Percentiles rank a stretch among this genome's conserved stretches.
Evolutionary conservation across 2,888 invertebrate species (phyloP).

Genomic region (Eugnorisma glareosa): DNA sequence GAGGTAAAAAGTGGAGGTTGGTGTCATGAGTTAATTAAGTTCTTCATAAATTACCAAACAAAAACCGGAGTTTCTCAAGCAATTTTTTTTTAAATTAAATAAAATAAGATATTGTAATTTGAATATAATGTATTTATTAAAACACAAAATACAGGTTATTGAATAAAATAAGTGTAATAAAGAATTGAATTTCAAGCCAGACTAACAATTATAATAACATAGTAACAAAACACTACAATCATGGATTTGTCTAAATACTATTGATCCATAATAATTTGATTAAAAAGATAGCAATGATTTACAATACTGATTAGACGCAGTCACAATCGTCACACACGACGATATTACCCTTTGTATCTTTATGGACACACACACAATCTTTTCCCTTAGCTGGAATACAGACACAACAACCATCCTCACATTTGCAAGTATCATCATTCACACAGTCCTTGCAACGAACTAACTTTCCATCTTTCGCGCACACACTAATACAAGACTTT

Average conservation of each 20-base stretch:
- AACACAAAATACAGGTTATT: not conserved
- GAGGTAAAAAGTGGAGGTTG: not conserved
- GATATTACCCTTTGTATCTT: constrained; percentile 12
- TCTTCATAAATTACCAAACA: not conserved
- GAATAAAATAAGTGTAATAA: not conserved
- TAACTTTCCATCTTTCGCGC: constrained; percentile 54
- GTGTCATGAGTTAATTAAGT: not conserved
- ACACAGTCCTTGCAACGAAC: constrained; percentile 64
- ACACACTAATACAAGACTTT: constrained; percentile 59
- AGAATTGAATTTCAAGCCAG: not conserved
- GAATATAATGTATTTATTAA: not conserved
- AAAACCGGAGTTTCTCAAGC: not conserved
- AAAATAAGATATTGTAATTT: not conserved
- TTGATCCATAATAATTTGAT: constrained; percentile 4
- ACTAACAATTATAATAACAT: constrained; percentile 3
- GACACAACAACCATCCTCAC: constrained; percentile 48
- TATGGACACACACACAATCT: constrained; percentile 20
- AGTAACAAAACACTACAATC: constrained; percentile 6
- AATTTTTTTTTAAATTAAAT: not conserved
- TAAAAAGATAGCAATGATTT: constrained; percentile 14
- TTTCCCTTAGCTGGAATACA: constrained; percentile 36
- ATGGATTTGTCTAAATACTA: not conserved
- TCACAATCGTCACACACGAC: constrained; percentile 19
- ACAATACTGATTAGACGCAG: constrained; percentile 23
- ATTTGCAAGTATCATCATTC: constrained; percentile 57